Evolutionary conservation across 2,888 invertebrate genomes (phyloP), one percentile per base, ranked within the genome.

Genomic region (Andrena praecox): DNA sequence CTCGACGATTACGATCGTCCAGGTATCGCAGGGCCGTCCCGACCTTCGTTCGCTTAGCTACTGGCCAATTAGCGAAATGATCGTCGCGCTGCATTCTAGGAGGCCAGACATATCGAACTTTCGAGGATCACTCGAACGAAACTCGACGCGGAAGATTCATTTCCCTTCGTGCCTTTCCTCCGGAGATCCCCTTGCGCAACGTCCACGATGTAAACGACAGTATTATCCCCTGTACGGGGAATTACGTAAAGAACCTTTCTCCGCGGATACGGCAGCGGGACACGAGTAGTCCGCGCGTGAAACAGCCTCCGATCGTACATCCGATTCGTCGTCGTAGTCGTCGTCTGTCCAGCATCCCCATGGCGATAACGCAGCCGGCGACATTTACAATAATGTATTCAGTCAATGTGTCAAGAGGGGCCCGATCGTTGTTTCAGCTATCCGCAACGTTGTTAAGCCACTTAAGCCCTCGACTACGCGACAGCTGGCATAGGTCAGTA

Each of bases 401-500:
- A 70, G 87, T 82, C 87, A 83, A 87, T 87, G 87, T 88, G 87
- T 86, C 88, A 86, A 85, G 86, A 85, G 77, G 60, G 35, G 63
- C 63, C 72, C 84, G 86, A 87, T 84, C 86, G 88, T 79, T 82
- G 88, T 74, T 81, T 69, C 79, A 82, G 76, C 82, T 86, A 86
- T 87, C 82, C 80, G 82, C 82, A 66, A 79, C 75, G 86, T 82
- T 85, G 88, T 86, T 87, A 82, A 86, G 88, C 88, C 88, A 87
- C 85, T 87, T 87, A 87, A 88, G 84, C 82, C 76, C 77, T 71
- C 78, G 70, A 67, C 72, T 83, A 71, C 77, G 83, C 89, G 88
- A 88, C 89, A 89, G 86, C 87, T 91, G 89, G 87, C 90, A 91
- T 91, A 91, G 92, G 92, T 93, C 91, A 91, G 91, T 92, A 91